Evolutionary conservation across 2,113 vertebrate species (phyloP).

Genomic region (Malurus elegans): DNA sequence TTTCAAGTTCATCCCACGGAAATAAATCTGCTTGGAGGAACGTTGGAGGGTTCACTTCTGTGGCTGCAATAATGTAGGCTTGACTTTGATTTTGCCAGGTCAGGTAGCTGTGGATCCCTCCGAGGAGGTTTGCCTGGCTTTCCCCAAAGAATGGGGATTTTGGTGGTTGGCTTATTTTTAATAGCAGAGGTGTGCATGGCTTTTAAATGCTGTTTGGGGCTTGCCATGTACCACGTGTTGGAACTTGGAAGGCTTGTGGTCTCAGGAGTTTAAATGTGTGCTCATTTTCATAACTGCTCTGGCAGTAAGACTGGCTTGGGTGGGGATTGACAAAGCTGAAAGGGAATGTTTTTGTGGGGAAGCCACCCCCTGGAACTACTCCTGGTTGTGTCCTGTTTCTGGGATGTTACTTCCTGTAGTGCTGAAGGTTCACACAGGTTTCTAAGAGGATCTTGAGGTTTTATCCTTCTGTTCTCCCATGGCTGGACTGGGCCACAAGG

Average conservation of each 20-base stretch:
- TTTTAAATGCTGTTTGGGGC: neutral
- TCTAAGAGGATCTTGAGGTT: neutral
- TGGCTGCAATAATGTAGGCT: neutral
- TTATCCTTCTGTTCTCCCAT: fast-evolving
- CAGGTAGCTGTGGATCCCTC: neutral
- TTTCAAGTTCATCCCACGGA: neutral
- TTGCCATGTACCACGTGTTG: neutral
- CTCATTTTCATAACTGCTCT: neutral
- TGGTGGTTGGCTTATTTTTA: neutral
- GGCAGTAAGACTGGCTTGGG: neutral
- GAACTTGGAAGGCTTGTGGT: neutral
- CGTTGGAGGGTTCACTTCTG: fast-evolving
- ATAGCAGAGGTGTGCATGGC: neutral
- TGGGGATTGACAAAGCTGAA: neutral
- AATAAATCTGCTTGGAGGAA: neutral
- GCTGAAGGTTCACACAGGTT: fast-evolving
- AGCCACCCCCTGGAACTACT: neutral
- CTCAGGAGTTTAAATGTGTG: fast-evolving
- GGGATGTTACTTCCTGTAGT: neutral
- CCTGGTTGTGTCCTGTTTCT: neutral
- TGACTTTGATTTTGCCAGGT: neutral
- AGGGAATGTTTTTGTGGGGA: neutral
- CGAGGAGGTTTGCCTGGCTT: neutral
- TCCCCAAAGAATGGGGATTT: neutral
- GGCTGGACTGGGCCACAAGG: neutral